These are phyloP conservation scores for Goniozus legneri DNA, from an alignment of 1,140 invertebrate genomes.

Conservation along the genomic window DNA sequence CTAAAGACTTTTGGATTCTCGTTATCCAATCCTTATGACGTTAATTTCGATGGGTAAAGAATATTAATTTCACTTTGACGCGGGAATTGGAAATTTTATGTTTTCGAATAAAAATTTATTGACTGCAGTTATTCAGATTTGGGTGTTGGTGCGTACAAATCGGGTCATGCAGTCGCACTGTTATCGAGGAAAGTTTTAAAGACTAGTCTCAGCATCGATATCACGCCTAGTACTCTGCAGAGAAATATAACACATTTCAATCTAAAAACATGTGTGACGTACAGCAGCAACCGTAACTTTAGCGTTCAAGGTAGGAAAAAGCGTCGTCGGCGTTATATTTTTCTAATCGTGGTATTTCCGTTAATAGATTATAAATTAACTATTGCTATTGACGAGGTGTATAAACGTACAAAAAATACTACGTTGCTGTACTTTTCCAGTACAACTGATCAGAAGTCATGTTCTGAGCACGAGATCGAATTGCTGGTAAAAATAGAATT, in stretches of 20 bases:
- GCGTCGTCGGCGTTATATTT: neutral
- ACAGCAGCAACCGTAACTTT: slow-evolving; percentile 14
- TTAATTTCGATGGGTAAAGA: slow-evolving; percentile 61
- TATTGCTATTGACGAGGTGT: slow-evolving; percentile 21
- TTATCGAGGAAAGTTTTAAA: slow-evolving; percentile 59
- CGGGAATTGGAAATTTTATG: too few species aligned
- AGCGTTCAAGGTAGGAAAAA: slow-evolving; percentile 15
- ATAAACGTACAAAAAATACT: slow-evolving; percentile 19
- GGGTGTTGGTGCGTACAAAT: slow-evolving; percentile 62
- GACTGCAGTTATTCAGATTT: slow-evolving; percentile 52
- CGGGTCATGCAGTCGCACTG: slow-evolving; percentile 57
- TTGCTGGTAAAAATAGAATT: too few species aligned
- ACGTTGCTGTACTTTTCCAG: neutral
- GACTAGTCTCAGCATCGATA: slow-evolving; percentile 18
- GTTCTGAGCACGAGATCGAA: too few species aligned
- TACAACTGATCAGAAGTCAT: too few species aligned
- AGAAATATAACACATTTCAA: slow-evolving; percentile 46
- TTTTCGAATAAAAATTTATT: too few species aligned
- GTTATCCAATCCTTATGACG: slow-evolving; percentile 61
- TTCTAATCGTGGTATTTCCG: neutral
- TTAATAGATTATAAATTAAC: slow-evolving; percentile 14
- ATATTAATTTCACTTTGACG: neutral
- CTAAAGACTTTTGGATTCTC: slow-evolving; percentile 58
- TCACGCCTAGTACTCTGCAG: slow-evolving; percentile 42
- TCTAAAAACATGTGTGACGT: slow-evolving; percentile 31